Percentiles rank a stretch among this genome's conserved stretches.
These are phyloP conservation scores for Amphipoea lucens DNA, from an alignment of 2,888 invertebrate species.

Conservation along the genomic window DNA sequence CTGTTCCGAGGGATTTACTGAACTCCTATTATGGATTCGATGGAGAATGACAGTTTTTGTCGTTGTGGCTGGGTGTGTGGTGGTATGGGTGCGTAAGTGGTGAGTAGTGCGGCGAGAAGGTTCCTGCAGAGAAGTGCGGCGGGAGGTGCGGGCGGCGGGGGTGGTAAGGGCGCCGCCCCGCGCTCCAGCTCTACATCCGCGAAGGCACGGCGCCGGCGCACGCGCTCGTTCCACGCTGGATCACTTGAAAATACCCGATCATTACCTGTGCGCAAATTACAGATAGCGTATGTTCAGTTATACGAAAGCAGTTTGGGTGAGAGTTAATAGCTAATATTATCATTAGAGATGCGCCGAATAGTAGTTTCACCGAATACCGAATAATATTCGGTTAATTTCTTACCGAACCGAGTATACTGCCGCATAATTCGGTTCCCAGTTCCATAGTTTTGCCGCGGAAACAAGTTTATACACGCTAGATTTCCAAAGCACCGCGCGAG, in stretches of 20 bases:
- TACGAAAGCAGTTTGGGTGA: neutral
- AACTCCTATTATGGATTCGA: slow-evolving; percentile 93
- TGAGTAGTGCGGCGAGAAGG: slow-evolving; percentile 84
- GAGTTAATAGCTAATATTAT: too few relatives aligned
- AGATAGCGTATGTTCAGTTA: neutral
- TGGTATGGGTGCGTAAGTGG: slow-evolving; percentile 81
- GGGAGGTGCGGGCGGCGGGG: slow-evolving; percentile 70
- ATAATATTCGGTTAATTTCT: too few relatives aligned
- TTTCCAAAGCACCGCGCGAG: too few relatives aligned
- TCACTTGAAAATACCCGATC: slow-evolving; percentile 75
- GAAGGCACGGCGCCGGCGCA: slow-evolving; percentile 90
- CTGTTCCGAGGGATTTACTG: slow-evolving; percentile 73
- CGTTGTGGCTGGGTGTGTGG: slow-evolving; percentile 72
- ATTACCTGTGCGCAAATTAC: slow-evolving; percentile 69
- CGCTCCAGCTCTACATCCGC: slow-evolving; percentile 93
- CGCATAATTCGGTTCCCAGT: too few relatives aligned
- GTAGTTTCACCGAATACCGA: too few relatives aligned
- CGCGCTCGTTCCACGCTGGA: slow-evolving; percentile 89
- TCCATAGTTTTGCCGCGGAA: too few relatives aligned
- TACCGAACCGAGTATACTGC: too few relatives aligned
- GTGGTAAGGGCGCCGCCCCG: slow-evolving; percentile 68
- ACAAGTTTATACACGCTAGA: too few relatives aligned
- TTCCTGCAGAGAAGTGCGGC: slow-evolving; percentile 88
- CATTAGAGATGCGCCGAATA: too few relatives aligned
- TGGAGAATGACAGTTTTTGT: slow-evolving; percentile 91